Percentiles rank a stretch among this genome's conserved stretches.
Conservation (phyloP, 2,888 invertebrate species). For the Blera fallax region DNA sequence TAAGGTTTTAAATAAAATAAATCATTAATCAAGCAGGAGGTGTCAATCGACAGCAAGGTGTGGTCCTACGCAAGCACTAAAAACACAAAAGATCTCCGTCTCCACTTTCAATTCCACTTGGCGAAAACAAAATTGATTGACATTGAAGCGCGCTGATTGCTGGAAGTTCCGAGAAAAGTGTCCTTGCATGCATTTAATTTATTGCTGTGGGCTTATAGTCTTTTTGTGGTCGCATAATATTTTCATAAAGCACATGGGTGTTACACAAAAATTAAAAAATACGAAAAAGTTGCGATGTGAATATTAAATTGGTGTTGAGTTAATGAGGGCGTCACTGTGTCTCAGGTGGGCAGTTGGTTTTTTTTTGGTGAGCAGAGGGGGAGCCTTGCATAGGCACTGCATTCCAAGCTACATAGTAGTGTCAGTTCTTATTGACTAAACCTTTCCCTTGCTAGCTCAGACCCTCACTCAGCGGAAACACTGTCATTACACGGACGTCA, state of each 20-base stretch:
- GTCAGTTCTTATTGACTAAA: too few species aligned
- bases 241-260: not conserved
- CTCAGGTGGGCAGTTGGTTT: conserved; percentile 18
- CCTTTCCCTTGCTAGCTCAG: too few species aligned
- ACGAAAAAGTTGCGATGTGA: conserved; percentile 2
- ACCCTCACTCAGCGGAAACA: too few species aligned
- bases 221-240: not conserved
- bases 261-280: not conserved
- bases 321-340: conserved; percentile 2
- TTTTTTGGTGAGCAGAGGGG: too few species aligned
- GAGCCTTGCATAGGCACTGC: too few species aligned
- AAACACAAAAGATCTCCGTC: conserved; percentile 7
- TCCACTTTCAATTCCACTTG: not conserved
- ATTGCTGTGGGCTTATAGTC: conserved; percentile 5
- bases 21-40: conserved; percentile 9
- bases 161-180: conserved; percentile 54
- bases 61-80: not conserved
- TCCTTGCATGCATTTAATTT: conserved; percentile 52
- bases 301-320: not conserved
- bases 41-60: conserved; percentile 21
- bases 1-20: not conserved
- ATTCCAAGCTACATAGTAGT: too few species aligned
- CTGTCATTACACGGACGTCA: too few species aligned
- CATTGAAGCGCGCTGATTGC: conserved; percentile 47
- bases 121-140: conserved; percentile 47